Base-by-base conservation (phyloP, 1,140 invertebrate species). In the Drosophila repletoides region DNA sequence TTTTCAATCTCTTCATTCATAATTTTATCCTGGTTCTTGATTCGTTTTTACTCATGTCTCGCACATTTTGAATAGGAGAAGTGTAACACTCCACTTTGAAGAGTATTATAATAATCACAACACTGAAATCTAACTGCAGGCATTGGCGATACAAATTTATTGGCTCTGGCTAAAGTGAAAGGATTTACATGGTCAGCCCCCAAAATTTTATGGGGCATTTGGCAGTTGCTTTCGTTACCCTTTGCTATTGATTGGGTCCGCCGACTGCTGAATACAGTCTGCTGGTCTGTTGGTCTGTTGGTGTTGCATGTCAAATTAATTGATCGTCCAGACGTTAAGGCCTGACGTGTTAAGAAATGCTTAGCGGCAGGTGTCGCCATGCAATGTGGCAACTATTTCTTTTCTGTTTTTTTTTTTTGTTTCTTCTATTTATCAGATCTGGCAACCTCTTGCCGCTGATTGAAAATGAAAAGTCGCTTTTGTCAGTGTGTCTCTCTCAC, bases 261-360 rank as follows among this genome's bases (percentile, higher is more conserved):
- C 21, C 33, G 48, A 21, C 14, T 33, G 31, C 19, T 28, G 36
- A 43, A 51, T 26, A 36, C 40, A 31, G 53, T 68, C n/a, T n/a
- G n/a, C 41, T 46, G 34, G 53, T 68, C n/a, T n/a, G n/a, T n/a
- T n/a, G n/a, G n/a, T n/a, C n/a, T n/a, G n/a, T n/a, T n/a, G n/a
- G n/a, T n/a, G n/a, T 81, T 72, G 76, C 76, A 81, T 81, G 77
- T 83, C 76, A 81, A 81, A 81, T 81, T 81, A 81, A 81, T 81
- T 81, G 76, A 83, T 83, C 63, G 38, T 26, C 29, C 22, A 31
- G 60, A 70, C 67, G 66, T 51, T 33, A 33, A 12, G 24, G 22
- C 51, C 28, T 73, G 63, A 77, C 58, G 75, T 73, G 72, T 33
- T 36, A 36, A 48, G 45, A 52, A 70, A 69, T 59, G 31, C 28